Base-by-base conservation (phyloP, 2,888 invertebrate species). In the Carterocephalus palaemon region DNA sequence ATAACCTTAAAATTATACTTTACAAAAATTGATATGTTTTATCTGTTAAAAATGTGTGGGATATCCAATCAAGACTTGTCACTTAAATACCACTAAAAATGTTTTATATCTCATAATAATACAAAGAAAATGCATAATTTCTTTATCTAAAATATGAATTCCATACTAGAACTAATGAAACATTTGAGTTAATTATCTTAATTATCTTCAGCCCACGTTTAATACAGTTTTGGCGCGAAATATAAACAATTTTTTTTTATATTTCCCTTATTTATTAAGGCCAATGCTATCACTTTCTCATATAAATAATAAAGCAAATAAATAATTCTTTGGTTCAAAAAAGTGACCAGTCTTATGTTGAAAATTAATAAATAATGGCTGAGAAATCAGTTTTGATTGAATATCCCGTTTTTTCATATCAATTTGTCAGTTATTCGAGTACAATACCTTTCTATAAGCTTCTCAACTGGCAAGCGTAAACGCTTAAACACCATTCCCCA, bases 11-110 rank as follows among this genome's bases (percentile, higher is more conserved):
- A 49, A 39, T 59, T 58, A 62, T 60, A 64, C 54, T 42, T 57
- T 52, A 52, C 41, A 49, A 47, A 26, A 41, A 6, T 59, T 73
- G 75, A 76, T 76, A 75, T 76, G 76, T 75, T 49, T 53, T 47
- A 53, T 47, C 57, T 54, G 46, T 49, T 63, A 57, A 55, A 56
- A 41, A 58, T 66, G 67, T 66, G 68, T 64, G 65, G 68, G 65
- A 31, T 23, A 41, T 45, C 22, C 8, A 41, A 41, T 41, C 24
- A 24, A 24, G 12, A 29, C 4, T 20, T n/a, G n/a, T n/a, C 3
- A 22, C 13, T 28, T 10, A 19, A 10, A 28, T 15, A n/a, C 2
- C 7, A 6, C 12, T 0, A 26, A 2, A 26, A 12, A 26, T 12
- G 10, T 3, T 26, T 12, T 12, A 28, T 15, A 28, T n/a, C n/a